Evolutionary conservation across 2,797 vertebrate genomes (phyloP).

Genomic region (Notamacropus eugenii): DNA sequence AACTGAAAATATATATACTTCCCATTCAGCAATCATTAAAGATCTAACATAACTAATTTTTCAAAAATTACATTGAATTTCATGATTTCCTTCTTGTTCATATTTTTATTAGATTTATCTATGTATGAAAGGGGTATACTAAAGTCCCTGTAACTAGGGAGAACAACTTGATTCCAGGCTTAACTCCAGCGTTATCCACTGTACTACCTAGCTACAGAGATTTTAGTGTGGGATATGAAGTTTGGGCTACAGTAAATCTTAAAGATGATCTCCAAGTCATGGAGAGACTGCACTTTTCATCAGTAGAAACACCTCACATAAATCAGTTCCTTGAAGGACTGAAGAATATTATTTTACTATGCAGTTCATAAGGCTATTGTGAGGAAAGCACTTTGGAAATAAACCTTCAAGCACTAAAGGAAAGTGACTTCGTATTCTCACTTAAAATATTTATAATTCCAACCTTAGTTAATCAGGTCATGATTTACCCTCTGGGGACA

Average conservation of each 20-base stretch:
- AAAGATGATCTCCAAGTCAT: background rate
- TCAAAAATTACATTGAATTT: background rate
- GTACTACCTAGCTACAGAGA: too few relatives aligned
- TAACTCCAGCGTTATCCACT: background rate
- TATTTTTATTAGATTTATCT: background rate
- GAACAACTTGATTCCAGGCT: background rate
- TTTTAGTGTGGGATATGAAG: background rate
- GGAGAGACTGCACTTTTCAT: background rate
- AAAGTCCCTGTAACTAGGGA: background rate
- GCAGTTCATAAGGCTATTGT: background rate
- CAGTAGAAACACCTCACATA: background rate
- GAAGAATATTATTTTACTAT: background rate
- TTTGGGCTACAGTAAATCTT: background rate
- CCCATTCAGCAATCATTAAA: background rate
- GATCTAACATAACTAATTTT: background rate
- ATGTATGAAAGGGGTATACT: background rate
- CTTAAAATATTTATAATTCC: background rate
- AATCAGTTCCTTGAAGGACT: background rate
- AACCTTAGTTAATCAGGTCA: conserved; percentile 2
- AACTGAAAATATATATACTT: background rate
- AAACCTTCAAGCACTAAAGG: background rate
- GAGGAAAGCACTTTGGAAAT: background rate
- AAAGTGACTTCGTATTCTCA: background rate
- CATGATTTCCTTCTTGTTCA: background rate
- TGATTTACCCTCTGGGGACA: conserved; percentile 3